Evolutionary conservation across 2,888 invertebrate species (phyloP), one percentile per base, ranked within the genome.

Genomic region (Lomographa bimaculata): DNA sequence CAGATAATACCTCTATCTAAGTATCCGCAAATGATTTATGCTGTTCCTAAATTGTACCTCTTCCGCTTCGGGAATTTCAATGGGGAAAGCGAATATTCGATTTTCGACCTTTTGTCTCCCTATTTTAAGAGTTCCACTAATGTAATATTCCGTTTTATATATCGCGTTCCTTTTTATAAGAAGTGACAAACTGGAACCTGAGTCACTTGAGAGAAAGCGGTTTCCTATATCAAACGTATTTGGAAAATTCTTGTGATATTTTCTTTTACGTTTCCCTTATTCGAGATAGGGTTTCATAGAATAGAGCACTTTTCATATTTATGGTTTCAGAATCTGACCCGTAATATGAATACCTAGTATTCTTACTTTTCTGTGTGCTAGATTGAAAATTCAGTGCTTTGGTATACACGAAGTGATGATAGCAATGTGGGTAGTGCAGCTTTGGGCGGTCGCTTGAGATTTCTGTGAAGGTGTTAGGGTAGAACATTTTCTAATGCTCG

Each of bases 11-110:
- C 45, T 50, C 46, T 57, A 60, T 50, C 48, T 57, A 60, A 59
- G 56, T 64, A 56, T 53, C 55, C 50, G 53, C 61, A 67, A 63
- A 61, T 61, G 64, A 69, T 70, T 64, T 62, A 64, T 60, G 51
- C 39, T 49, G 43, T 50, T 46, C 42, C 52, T 55, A 59, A 57
- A 51, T 41, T 57, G 50, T 57, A 46, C 48, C 47, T 37, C 47
- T 64, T 60, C 50, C 50, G 58, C 58, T 54, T 62, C 53, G 59
- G 34, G 45, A 64, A 60, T 59, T 60, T 58, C 48, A 54, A 57
- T 54, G 54, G 39, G 28, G 52, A 32, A 40, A 46, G 41, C 53
- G 50, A 50, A 38, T 54, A 55, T 48, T 53, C 48, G 54, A 56
- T 57, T 65, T 54, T 54, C 49, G 48, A 57, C 50, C 50, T 57